Evolutionary conservation across 2,888 invertebrate species (phyloP).

Genomic region (Macropis europaea): DNA sequence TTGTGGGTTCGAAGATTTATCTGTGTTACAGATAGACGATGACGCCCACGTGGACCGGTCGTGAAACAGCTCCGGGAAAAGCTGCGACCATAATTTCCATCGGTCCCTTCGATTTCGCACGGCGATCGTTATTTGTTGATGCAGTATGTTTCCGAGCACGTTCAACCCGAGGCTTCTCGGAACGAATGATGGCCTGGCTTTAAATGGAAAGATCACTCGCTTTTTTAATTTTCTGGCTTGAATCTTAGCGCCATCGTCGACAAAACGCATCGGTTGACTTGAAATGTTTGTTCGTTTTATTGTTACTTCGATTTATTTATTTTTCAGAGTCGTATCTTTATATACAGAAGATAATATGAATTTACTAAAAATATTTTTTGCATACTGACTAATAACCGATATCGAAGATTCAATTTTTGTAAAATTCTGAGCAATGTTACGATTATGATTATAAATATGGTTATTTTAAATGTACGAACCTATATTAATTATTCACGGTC

Average conservation of each 20-base stretch:
- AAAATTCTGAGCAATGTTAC: too few relatives aligned
- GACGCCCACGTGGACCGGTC: conserved; percentile 30
- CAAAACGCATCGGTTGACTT: not conserved
- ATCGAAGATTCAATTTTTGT: too few relatives aligned
- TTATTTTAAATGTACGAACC: too few relatives aligned
- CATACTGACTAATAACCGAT: too few relatives aligned
- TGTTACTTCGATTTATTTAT: too few relatives aligned
- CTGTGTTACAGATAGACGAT: conserved; percentile 36
- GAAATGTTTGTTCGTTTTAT: too few relatives aligned
- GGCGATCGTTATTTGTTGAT: conserved; percentile 24
- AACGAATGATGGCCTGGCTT: not conserved
- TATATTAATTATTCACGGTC: too few relatives aligned
- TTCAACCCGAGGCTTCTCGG: not conserved
- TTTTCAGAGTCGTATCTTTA: too few relatives aligned
- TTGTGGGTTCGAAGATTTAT: conserved; percentile 13
- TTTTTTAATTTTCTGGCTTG: not conserved
- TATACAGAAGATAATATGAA: too few relatives aligned
- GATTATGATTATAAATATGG: too few relatives aligned
- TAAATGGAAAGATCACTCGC: conserved; percentile 12
- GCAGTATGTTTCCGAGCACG: conserved; percentile 5
- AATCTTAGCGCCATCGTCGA: not conserved
- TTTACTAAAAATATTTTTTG: too few relatives aligned
- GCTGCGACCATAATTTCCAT: conserved; percentile 18
- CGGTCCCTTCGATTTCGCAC: not conserved
- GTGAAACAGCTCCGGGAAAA: not conserved